These are phyloP conservation scores for Cynoglossus semilaevis DNA, from an alignment of 2,113 vertebrate species.

Conservation along the genomic window DNA sequence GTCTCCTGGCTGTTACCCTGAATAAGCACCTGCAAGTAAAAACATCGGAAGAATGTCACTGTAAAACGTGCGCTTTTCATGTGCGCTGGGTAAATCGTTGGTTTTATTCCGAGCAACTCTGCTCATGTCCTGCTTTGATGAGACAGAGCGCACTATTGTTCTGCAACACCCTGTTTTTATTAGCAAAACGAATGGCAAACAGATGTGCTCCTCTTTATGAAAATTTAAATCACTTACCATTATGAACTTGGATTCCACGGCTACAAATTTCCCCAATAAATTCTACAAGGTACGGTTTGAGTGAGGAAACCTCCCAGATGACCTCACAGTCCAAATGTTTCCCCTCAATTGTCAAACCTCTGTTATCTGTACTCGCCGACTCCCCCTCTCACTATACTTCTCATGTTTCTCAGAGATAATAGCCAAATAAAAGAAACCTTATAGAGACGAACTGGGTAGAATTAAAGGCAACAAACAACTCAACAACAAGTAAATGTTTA, in stretches of 20 bases:
- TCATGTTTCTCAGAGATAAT: neutral
- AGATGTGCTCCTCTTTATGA: slow-evolving; percentile 35
- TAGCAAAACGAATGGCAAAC: slow-evolving; percentile 30
- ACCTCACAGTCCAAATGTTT: slow-evolving; percentile 10
- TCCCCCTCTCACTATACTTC: too few species aligned
- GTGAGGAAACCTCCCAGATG: slow-evolving; percentile 27
- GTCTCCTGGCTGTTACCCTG: neutral
- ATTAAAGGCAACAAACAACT: too few species aligned
- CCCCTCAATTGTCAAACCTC: neutral
- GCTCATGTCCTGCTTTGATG: slow-evolving; percentile 5
- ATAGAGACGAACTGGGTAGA: too few species aligned
- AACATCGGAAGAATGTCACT: slow-evolving; percentile 10
- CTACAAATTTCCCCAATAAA: slow-evolving; percentile 19
- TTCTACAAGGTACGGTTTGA: slow-evolving; percentile 10
- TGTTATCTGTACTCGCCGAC: too few species aligned
- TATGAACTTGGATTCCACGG: slow-evolving; percentile 26
- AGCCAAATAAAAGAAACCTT: neutral
- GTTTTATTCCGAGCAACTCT: neutral
- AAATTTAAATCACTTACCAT: slow-evolving; percentile 27
- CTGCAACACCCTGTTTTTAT: slow-evolving; percentile 34
- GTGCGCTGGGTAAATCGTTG: too few species aligned
- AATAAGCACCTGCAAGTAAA: slow-evolving; percentile 3
- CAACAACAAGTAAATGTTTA: too few species aligned
- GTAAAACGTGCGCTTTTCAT: neutral
- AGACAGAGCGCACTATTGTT: slow-evolving; percentile 13